phyloP scores from a whole-genome alignment of 2,113 vertebrate genomes.

The Mus pahari region DNA sequence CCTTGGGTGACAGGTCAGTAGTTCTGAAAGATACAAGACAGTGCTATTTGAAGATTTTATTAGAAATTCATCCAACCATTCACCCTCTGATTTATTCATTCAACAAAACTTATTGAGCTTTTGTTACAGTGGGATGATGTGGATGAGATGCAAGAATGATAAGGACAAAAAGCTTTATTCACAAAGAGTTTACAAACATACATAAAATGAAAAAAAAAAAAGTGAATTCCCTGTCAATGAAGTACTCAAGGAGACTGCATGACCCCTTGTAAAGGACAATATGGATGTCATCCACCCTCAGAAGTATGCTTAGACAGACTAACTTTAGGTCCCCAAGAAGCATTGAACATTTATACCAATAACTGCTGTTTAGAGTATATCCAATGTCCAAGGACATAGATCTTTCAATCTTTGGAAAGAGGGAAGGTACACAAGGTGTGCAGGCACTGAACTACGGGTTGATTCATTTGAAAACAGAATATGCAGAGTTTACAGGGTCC shows the following conservation, averaged over 20 bases:
- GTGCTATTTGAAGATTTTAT: constrained; percentile 64
- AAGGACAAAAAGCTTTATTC: background rate
- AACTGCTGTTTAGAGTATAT: background rate
- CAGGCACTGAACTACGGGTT: background rate
- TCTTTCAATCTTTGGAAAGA: background rate
- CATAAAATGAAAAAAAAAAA: background rate
- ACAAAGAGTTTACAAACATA: background rate
- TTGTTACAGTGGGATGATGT: background rate
- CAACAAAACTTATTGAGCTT: constrained; percentile 62
- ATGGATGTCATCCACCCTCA: background rate
- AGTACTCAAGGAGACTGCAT: background rate
- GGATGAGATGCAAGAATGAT: constrained; percentile 27
- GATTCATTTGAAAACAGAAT: constrained; percentile 37
- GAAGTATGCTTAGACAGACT: background rate
- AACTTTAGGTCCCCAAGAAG: constrained; percentile 23
- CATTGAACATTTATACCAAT: background rate
- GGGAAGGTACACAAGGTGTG: background rate
- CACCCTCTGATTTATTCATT: constrained; percentile 71
- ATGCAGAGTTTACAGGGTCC: background rate
- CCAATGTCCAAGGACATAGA: background rate
- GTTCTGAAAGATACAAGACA: constrained; percentile 62
- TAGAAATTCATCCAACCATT: constrained; percentile 67
- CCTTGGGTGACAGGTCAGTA: constrained; percentile 65
- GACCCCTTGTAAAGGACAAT: background rate
- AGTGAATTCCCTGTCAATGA: background rate